Base-by-base conservation (phyloP, 1,140 invertebrate species). In the Scaptomyza pallida region DNA sequence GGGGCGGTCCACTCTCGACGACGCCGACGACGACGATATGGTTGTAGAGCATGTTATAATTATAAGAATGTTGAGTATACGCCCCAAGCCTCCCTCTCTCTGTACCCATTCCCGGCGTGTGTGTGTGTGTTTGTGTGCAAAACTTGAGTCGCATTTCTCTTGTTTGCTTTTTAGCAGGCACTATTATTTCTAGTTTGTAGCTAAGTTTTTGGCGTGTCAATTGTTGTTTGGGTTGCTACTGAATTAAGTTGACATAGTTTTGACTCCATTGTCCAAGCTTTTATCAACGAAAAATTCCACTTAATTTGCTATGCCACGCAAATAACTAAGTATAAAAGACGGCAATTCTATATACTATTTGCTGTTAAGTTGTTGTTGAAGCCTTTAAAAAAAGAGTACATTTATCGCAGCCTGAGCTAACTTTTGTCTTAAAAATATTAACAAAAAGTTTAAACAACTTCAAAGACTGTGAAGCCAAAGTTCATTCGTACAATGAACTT, bases 31-130 rank as follows among this genome's bases (percentile, higher is more conserved):
- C 45, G 21, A 50, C 37, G 35, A 78, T 85, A 83, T 83, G 79
- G 79, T 65, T 86, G 76, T 78, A 73, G 72, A 86, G 81, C 80
- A 86, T 70, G 80, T 74, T 86, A 85, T 85, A 85, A 85, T 85
- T 85, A 85, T 85, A 85, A 85, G 81, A 85, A 80, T 77, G 80
- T 64, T 79, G 81, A 85, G 76, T 67, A 70, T 85, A 75, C 75
- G 65, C 72, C 41, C 23, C 43, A n/a, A n/a, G n/a, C n/a, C n/a
- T n/a, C n/a, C n/a, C n/a, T n/a, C n/a, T n/a, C 52, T 35, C 17
- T 40, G 15, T 40, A 26, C 16, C 60, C 16, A 23, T 40, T 37
- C 16, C 60, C 16, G n/a, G 5, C 0, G 23, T 6, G 23, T 26
- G 21, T 23, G 21, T 23, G 21, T 23, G 0, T 23, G 45, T n/a